These are phyloP conservation scores for Pinna nobilis DNA, from an alignment of 1,140 invertebrate species.

Conservation along the genomic window DNA sequence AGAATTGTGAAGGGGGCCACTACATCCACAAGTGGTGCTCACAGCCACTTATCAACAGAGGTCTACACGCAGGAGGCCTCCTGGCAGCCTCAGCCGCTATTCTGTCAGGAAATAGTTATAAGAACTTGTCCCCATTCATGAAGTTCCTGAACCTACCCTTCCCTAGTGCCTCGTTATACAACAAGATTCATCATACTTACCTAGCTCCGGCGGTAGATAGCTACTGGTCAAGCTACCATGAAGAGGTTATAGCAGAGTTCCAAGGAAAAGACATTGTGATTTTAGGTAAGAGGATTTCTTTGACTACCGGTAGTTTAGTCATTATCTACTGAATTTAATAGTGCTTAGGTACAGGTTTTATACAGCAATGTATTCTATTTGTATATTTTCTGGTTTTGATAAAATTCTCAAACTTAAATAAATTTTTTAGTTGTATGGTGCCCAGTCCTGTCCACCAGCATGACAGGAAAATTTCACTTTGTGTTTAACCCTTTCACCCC, in stretches of 20 bases:
- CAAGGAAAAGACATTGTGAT: constrained; percentile 6
- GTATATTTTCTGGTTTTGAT: too few species aligned
- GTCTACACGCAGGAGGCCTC: constrained; percentile 18
- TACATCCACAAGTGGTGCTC: constrained; percentile 21
- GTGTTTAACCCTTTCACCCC: too few species aligned
- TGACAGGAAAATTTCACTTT: too few species aligned
- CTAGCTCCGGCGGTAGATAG: constrained; percentile 22
- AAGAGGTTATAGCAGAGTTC: neutral
- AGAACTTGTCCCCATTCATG: neutral
- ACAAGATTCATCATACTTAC: constrained; percentile 28
- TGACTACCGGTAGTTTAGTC: too few species aligned
- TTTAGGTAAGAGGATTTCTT: too few species aligned
- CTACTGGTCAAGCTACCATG: constrained; percentile 12
- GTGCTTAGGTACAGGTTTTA: too few species aligned
- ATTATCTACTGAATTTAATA: too few species aligned
- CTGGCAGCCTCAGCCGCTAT: neutral
- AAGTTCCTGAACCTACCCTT: constrained; percentile 11
- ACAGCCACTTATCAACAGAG: constrained; percentile 24
- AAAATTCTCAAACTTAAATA: too few species aligned
- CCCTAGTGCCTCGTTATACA: neutral
- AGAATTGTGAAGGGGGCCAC: constrained; percentile 16
- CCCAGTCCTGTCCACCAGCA: too few species aligned
- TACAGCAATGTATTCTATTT: too few species aligned
- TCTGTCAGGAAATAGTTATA: constrained; percentile 22
- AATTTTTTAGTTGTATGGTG: too few species aligned